Evolutionary conservation across 1,140 invertebrate species (phyloP).

Genomic region (Hyles vespertilio): DNA sequence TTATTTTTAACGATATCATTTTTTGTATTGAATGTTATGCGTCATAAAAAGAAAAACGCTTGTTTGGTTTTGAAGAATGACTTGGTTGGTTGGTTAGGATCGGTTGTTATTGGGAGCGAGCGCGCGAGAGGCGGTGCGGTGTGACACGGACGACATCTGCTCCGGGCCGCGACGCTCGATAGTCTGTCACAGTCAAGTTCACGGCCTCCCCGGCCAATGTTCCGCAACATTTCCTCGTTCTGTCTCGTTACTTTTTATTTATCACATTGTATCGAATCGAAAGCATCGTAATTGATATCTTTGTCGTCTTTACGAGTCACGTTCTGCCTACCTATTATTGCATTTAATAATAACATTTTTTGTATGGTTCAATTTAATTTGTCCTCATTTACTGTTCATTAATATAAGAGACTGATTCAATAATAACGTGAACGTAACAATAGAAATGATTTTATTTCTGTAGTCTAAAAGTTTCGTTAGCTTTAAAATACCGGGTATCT

Average conservation of each 20-base stretch:
- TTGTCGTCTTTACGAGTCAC: constrained; percentile 2
- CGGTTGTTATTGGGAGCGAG: neutral
- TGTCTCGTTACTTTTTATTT: constrained; percentile 25
- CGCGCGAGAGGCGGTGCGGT: constrained; percentile 7
- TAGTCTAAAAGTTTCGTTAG: no score
- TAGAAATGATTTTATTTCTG: no score
- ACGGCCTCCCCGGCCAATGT: constrained; percentile 34
- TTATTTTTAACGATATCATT: no score
- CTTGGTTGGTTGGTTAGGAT: neutral
- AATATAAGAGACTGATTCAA: no score
- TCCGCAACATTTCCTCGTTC: constrained; percentile 31
- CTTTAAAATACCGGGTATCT: no score
- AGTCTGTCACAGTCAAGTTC: constrained; percentile 61
- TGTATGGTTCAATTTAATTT: no score
- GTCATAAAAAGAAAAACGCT: constrained; percentile 5
- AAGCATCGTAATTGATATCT: constrained; percentile 17
- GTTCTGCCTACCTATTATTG: neutral
- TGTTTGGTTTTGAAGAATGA: neutral
- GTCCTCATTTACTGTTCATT: no score
- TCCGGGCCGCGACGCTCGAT: constrained; percentile 32
- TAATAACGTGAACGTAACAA: no score
- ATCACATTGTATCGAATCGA: constrained; percentile 16
- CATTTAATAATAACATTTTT: neutral
- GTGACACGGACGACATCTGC: constrained; percentile 13
- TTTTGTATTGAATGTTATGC: neutral